A percentile compares a stretch with the other conserved stretches of the same genome.
Evolutionary conservation across 2,888 invertebrate species (phyloP).

Genomic region (Microdon myrmicae): DNA sequence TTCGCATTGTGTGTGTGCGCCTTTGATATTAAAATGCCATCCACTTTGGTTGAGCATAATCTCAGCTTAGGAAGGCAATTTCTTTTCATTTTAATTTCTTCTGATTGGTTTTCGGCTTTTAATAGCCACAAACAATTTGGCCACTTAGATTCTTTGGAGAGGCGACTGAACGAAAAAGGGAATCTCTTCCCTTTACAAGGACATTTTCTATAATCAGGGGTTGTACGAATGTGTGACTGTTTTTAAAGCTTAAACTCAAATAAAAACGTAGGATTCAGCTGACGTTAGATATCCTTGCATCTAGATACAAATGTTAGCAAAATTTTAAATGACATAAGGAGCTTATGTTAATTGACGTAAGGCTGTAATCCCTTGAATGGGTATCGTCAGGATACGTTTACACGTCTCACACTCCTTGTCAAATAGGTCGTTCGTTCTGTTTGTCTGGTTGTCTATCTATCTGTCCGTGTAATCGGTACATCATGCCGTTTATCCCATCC

Average conservation of each 20-base stretch:
- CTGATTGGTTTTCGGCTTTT: neutral
- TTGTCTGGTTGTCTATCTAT: no score
- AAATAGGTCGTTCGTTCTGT: no score
- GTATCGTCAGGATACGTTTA: conserved; percentile 45
- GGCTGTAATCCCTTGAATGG: conserved; percentile 53
- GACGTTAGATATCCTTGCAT: neutral
- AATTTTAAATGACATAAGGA: conserved; percentile 54
- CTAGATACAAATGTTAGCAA: conserved; percentile 53
- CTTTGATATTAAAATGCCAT: no score
- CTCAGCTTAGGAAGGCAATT: conserved; percentile 46
- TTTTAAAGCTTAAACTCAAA: no score
- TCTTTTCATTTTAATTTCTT: conserved; percentile 25
- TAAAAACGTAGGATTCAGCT: no score
- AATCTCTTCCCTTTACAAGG: no score
- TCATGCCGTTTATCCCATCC: no score
- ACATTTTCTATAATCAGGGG: no score
- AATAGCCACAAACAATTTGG: conserved; percentile 12
- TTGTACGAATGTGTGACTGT: no score
- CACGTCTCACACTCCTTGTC: conserved; percentile 23
- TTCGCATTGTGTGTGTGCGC: no score
- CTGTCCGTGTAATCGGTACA: no score
- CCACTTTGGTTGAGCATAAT: conserved; percentile 32
- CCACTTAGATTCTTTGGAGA: conserved; percentile 28
- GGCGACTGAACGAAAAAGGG: conserved; percentile 4
- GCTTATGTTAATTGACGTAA: conserved; percentile 55